phyloP scores from a whole-genome alignment of 2,113 vertebrate genomes.

The Apteryx owenii region DNA sequence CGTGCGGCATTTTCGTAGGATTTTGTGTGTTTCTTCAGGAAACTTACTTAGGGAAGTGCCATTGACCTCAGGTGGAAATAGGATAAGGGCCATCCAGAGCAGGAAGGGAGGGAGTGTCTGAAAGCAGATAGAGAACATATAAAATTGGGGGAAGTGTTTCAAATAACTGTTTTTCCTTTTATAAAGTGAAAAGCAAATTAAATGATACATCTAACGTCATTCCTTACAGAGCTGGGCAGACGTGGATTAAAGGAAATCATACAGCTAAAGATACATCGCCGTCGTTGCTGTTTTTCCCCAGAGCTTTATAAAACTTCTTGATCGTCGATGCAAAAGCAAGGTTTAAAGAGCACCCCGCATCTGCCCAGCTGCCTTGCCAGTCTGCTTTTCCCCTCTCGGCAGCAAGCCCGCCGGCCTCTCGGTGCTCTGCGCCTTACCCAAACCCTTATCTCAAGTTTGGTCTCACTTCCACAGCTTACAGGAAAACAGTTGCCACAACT shows the following conservation, averaged over 20 bases:
- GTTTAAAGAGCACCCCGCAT: background rate
- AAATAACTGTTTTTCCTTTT: slow-evolving; percentile 59
- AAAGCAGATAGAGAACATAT: slow-evolving; percentile 64
- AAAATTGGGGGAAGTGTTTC: slow-evolving; percentile 65
- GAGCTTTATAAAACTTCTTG: slow-evolving; percentile 15
- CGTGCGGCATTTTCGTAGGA: background rate
- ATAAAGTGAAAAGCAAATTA: slow-evolving; percentile 43
- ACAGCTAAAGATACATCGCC: slow-evolving; percentile 51
- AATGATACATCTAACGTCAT: slow-evolving; percentile 20
- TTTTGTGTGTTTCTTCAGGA: slow-evolving; percentile 48
- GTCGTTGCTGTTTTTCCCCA: background rate
- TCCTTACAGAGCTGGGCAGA: slow-evolving; percentile 28
- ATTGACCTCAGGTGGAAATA: slow-evolving; percentile 70
- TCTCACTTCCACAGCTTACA: background rate
- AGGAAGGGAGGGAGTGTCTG: slow-evolving; percentile 65
- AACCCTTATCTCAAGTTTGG: background rate
- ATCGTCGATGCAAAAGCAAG: background rate
- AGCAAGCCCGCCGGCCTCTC: background rate
- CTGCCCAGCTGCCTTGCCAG: accelerated
- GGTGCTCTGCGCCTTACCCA: background rate
- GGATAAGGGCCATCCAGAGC: slow-evolving; percentile 65
- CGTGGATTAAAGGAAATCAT: slow-evolving; percentile 15
- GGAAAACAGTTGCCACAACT: background rate
- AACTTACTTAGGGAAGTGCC: slow-evolving; percentile 63
- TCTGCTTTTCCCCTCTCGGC: background rate